Base-by-base conservation (phyloP, 2,888 invertebrate genomes). In the Neoscelio sp. region DNA sequence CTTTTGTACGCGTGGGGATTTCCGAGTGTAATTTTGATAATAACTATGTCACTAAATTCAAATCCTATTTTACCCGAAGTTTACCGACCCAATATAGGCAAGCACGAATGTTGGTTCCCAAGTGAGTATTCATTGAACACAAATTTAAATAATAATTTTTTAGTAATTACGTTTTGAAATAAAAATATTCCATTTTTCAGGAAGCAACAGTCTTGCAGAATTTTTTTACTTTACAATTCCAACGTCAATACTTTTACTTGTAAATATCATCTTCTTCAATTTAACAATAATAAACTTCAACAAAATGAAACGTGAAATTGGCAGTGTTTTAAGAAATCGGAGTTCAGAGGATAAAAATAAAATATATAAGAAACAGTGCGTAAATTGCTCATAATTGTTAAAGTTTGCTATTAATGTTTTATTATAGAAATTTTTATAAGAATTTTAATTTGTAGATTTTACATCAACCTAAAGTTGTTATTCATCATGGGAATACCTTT, bases 401-500 rank as follows among this genome's bases (percentile, higher is more conserved):
- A n/a, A n/a, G n/a, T n/a, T n/a, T n/a, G n/a, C 26, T 26, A 6
- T 26, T 26, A 18, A 12, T 20, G 7, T 4, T 20, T 20, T 46
- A 26, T 44, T 8, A 18, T 18, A 8, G 18, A n/a, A 20, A 44
- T 10, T 18, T 18, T 44, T 3, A n/a, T n/a, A n/a, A n/a, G 8
- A 40, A 58, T 58, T 8, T n/a, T 5, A 23, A 35, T 33, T 67
- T 18, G 2, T 15, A 68, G 68, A 8, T 28, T 68, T n/a, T 38
- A 2, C 7, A 68, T 26, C 12, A 58, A 35, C 18, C 2, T 65
- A 8, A 65, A 65, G 7, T 8, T 65, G 17, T 6, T 68, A 0
- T 56, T 68, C 7, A 13, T 68, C 2, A 68, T 68, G 68, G 68
- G 68, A 26, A 48, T 68, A 8, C 68, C 68, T 0, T 48, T 48